These are phyloP conservation scores for Drosophila suboccidentalis DNA, from an alignment of 2,888 invertebrate genomes.

Conservation along the genomic window DNA sequence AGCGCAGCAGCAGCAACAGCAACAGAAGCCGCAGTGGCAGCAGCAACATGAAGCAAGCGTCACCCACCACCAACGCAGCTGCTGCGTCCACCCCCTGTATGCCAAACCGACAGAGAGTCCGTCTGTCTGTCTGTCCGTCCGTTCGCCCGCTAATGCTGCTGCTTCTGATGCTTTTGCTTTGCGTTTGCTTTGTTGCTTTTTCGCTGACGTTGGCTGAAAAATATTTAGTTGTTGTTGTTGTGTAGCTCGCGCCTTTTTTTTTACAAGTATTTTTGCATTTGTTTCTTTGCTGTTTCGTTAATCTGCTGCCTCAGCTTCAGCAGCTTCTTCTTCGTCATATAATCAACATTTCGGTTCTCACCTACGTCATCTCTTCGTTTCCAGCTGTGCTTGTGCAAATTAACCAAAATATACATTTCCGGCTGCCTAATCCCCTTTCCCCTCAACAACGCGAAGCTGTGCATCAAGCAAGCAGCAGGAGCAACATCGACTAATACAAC, in stretches of 20 bases:
- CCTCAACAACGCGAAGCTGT: constrained; percentile 23
- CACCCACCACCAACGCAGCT: constrained; percentile 74
- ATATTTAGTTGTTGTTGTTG: constrained; percentile 33
- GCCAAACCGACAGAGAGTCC: constrained; percentile 13
- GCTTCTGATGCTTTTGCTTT: constrained; percentile 35
- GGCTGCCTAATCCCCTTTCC: constrained; percentile 43
- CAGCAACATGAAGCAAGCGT: constrained; percentile 43
- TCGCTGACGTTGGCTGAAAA: constrained; percentile 68
- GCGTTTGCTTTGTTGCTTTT: constrained; percentile 59
- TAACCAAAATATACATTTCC: constrained; percentile 80
- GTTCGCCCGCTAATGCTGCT: constrained; percentile 21
- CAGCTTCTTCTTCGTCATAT: constrained; percentile 42
- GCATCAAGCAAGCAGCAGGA: constrained; percentile 31
- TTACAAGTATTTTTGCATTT: constrained; percentile 45
- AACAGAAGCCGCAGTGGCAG: constrained; percentile 40
- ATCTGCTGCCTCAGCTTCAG: constrained; percentile 31
- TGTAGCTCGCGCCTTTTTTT: constrained; percentile 63
- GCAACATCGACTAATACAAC: constrained; percentile 18
- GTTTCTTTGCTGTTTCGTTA: constrained; percentile 27
- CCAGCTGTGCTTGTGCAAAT: constrained; percentile 79
- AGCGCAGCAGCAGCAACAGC: constrained; percentile 63
- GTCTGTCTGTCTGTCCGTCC: constrained; percentile 20
- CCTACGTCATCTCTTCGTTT: constrained; percentile 77
- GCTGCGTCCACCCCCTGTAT: constrained; percentile 52
- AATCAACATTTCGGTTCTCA: constrained; percentile 60